phyloP scores from a whole-genome alignment of 2,797 vertebrate genomes.

The Lateolabrax maculatus region DNA sequence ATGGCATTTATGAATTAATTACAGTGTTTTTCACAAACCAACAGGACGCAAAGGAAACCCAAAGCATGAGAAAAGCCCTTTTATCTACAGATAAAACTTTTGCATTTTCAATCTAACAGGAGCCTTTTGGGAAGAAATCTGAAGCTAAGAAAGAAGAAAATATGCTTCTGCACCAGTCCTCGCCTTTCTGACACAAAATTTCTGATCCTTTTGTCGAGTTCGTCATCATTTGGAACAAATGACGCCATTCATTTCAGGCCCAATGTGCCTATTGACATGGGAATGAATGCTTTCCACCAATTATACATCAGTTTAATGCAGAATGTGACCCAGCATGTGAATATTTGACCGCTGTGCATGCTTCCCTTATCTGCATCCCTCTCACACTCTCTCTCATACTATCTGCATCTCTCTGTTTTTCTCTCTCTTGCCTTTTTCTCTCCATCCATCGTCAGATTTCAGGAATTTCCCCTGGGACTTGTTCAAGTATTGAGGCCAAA shows the following conservation, averaged over 20 bases:
- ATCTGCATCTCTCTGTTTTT: slow-evolving; percentile 56
- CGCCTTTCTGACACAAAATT: slow-evolving; percentile 59
- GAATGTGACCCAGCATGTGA: slow-evolving; percentile 85
- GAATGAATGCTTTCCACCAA: slow-evolving; percentile 79
- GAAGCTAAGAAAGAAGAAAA: slow-evolving; percentile 22
- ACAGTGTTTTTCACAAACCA: slow-evolving; percentile 32
- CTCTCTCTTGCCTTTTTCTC: slow-evolving; percentile 49
- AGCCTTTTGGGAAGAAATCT: slow-evolving; percentile 24
- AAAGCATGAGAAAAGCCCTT: slow-evolving; percentile 4
- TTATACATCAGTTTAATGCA: slow-evolving; percentile 82
- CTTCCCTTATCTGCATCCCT: slow-evolving; percentile 78
- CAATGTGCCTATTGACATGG: slow-evolving; percentile 76
- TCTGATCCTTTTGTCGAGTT: slow-evolving; percentile 61
- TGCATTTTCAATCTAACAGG: not conserved
- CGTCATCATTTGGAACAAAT: slow-evolving; percentile 75
- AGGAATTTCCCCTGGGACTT: slow-evolving; percentile 77
- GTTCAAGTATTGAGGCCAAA: slow-evolving; percentile 61
- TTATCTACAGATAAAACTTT: not conserved
- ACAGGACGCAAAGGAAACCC: slow-evolving; percentile 6
- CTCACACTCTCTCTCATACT: slow-evolving; percentile 51
- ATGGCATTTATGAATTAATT: slow-evolving; percentile 48
- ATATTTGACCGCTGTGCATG: slow-evolving; percentile 81
- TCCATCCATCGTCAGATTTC: slow-evolving; percentile 76
- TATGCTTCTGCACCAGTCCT: slow-evolving; percentile 17
- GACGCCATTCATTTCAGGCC: slow-evolving; percentile 71